Conservation (phyloP, 2,797 vertebrate species). For the Malurus splendens region DNA sequence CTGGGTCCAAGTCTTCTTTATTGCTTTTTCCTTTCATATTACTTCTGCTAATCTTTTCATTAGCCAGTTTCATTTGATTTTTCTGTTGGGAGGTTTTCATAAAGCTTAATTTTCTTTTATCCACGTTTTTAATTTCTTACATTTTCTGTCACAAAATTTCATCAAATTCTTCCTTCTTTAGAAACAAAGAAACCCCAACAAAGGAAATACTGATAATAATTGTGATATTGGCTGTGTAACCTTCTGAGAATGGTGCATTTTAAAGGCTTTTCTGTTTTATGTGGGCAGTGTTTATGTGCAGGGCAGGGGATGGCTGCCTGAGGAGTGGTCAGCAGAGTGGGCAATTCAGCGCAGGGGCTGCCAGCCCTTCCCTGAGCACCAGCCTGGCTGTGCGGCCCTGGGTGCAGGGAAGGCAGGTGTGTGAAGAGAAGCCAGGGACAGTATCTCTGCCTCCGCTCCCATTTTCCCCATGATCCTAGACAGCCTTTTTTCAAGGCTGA, state of each 20-base stretch:
- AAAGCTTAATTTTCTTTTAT: slow-evolving; percentile 9
- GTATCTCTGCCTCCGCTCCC: background rate
- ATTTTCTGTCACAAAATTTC: background rate
- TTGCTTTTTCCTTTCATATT: slow-evolving; percentile 30
- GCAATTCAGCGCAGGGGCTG: background rate
- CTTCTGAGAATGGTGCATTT: background rate
- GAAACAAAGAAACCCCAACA: background rate
- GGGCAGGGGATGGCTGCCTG: background rate
- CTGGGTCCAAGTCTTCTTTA: slow-evolving; percentile 6
- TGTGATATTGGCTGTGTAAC: background rate
- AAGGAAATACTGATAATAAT: background rate
- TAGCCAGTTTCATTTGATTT: background rate
- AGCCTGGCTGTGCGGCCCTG: background rate
- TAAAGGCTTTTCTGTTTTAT: background rate
- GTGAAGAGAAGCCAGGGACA: background rate
- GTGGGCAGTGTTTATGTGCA: background rate
- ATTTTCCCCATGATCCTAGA: background rate
- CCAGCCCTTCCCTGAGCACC: background rate
- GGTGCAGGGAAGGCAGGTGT: background rate
- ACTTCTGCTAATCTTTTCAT: slow-evolving; percentile 18
- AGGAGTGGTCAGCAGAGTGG: background rate
- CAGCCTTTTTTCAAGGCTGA: background rate
- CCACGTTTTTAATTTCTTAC: background rate
- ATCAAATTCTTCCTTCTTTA: background rate
- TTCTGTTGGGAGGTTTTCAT: slow-evolving; percentile 1